A percentile compares a stretch with the other conserved stretches of the same genome.
phyloP scores from a whole-genome alignment of 35 echinoderm and acorn worm species.

The Stichopus chloronotus region DNA sequence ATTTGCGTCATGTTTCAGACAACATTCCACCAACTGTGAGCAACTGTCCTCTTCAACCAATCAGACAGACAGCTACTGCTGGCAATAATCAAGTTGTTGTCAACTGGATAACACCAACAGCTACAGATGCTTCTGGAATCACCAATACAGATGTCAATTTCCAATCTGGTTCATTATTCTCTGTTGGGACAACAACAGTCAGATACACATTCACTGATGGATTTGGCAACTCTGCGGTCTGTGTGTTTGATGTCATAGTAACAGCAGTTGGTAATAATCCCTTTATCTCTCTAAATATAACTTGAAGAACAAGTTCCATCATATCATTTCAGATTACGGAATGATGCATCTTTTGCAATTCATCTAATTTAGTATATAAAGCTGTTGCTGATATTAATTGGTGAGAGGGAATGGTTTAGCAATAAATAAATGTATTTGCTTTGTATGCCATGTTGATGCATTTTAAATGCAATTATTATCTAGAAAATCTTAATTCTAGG shows the following conservation, averaged over 20 bases:
- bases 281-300: too few relatives aligned
- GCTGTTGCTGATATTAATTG: too few relatives aligned
- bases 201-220: constrained; percentile 46
- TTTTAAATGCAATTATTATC: too few relatives aligned
- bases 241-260: constrained; percentile 24
- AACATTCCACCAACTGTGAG: constrained; percentile 28
- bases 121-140: constrained; percentile 16
- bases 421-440: background rate
- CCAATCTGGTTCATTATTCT: background rate
- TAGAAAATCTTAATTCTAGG: too few relatives aligned
- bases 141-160: background rate
- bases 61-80: background rate
- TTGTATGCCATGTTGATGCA: too few relatives aligned
- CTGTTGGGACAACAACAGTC: background rate
- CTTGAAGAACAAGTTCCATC: too few relatives aligned
- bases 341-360: too few relatives aligned
- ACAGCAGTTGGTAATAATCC: background rate
- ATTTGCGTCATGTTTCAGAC: constrained; percentile 14
- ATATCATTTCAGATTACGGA: too few relatives aligned
- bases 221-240: background rate
- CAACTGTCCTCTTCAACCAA: constrained; percentile 24
- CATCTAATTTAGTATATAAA: too few relatives aligned
- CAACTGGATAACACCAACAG: constrained; percentile 37
- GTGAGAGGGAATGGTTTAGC: background rate
- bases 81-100: background rate